These are phyloP conservation scores for Macrobrachium nipponense DNA, from an alignment of 1,140 invertebrate genomes.

Conservation along the genomic window DNA sequence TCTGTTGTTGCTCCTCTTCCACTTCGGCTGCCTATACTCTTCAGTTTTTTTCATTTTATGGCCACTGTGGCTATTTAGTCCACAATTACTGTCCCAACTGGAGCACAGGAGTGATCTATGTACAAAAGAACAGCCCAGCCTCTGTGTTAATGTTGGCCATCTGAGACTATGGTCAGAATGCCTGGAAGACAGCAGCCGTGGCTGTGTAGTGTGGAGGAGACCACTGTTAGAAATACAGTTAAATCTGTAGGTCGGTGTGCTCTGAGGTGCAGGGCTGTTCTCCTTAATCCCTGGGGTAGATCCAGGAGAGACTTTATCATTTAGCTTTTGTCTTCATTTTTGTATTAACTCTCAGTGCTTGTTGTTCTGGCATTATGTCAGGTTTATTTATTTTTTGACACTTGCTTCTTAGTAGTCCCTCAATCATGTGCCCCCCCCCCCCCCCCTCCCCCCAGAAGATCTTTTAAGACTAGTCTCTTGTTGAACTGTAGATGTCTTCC, in stretches of 20 bases:
- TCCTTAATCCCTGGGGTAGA: constrained; percentile 22
- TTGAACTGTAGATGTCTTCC: too few species aligned
- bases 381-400: too few species aligned
- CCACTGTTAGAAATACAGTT: constrained; percentile 24
- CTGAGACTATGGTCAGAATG: background rate
- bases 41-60: constrained; percentile 6
- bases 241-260: constrained; percentile 33
- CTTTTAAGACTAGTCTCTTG: too few species aligned
- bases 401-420: too few species aligned
- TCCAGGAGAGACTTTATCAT: constrained; percentile 11
- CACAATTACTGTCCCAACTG: constrained; percentile 40
- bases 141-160: background rate
- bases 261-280: constrained; percentile 25
- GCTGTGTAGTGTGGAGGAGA: constrained; percentile 2
- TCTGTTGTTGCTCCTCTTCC: background rate
- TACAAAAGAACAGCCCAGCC: constrained; percentile 48
- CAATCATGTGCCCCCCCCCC: too few species aligned
- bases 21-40: background rate
- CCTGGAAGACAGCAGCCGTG: background rate
- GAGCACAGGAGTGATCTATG: constrained; percentile 55
- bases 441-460: too few species aligned
- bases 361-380: too few species aligned
- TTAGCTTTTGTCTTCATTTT: background rate
- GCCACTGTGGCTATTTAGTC: constrained; percentile 30
- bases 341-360: background rate